Evolutionary conservation across 2,888 invertebrate species (phyloP), one percentile per base, ranked within the genome.

Genomic region (Poecilobothrus nobilitatus): DNA sequence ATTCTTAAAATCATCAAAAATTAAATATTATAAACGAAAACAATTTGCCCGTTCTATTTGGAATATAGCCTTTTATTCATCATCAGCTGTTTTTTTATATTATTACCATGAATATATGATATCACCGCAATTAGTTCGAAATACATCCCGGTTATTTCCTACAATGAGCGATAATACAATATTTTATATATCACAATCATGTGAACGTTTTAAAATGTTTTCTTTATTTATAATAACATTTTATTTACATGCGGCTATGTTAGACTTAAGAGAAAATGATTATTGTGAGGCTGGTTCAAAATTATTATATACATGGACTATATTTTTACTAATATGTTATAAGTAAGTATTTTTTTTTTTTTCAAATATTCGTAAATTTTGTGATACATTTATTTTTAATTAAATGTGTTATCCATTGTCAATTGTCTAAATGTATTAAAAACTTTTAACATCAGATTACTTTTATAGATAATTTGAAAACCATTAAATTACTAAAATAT

Each of bases 91-190:
- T 21, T 82, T 82, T 70, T 72, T 82, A 53, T 76, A 79, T 72
- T 76, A 79, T 61, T 81, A 81, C 73, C 81, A 82, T 71, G 79
- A 81, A 71, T 78, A 79, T 68, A 80, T 82, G 74, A 78, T 81
- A 69, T 74, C 79, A 74, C 81, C 82, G 10, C 79, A 80, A 66
- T 68, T 82, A 68, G 74, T 76, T 68, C 79, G 78, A 71, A 81
- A 78, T 71, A 79, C 80, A 70, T 81, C 80, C 15, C 78, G 80
- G 18, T 74, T 82, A 12, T 82, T 82, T 70, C 78, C 79, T 69
- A 81, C 80, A 66, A 81, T 81, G 65, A 72, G 70, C 65, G 71
- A 72, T 37, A 80, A 81, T 74, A 74, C 77, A 1, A 80, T 81
- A 61, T 81, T 81, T 71, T 81, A 79, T 71, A 77, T 77, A 66